A percentile compares a stretch with the other conserved stretches of the same genome.
phyloP scores from a whole-genome alignment of 2,888 invertebrate species.

The Drosophila meridionalis region DNA sequence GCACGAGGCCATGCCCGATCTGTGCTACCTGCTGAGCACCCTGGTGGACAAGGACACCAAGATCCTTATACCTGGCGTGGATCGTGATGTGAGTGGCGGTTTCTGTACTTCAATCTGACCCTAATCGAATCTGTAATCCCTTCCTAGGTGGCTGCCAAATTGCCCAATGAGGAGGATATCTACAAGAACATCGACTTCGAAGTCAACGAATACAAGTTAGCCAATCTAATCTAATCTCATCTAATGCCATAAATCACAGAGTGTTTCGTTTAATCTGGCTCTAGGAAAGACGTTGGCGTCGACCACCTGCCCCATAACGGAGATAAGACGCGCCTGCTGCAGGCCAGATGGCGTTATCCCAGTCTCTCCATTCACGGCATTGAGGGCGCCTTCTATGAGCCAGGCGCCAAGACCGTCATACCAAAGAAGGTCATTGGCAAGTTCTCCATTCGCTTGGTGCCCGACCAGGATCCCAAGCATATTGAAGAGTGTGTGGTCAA shows the following conservation, averaged over 20 bases:
- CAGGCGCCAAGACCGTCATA: constrained; percentile 98
- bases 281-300: constrained; percentile 88
- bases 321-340: constrained; percentile 92
- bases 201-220: constrained; percentile 90
- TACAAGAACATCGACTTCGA: constrained; percentile 95
- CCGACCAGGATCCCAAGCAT: constrained; percentile 94
- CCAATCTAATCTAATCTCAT: constrained; percentile 55
- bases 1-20: constrained; percentile 95
- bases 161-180: constrained; percentile 89
- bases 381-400: constrained; percentile 95
- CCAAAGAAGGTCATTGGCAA: constrained; percentile 97
- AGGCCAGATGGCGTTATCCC: constrained; percentile 98
- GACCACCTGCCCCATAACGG: constrained; percentile 90
- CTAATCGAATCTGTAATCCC: background rate
- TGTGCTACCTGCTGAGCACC: constrained; percentile 93
- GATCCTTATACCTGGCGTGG: constrained; percentile 93
- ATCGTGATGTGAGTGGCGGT: constrained; percentile 89
- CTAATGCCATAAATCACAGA: constrained; percentile 47
- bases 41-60: constrained; percentile 94
- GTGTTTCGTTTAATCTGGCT: constrained; percentile 7
- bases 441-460: constrained; percentile 98
- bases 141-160: constrained; percentile 87
- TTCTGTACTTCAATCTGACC: background rate
- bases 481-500: constrained; percentile 92
- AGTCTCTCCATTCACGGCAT: constrained; percentile 97